phyloP scores from a whole-genome alignment of 2,113 vertebrate species.

The Struthio camelus region DNA sequence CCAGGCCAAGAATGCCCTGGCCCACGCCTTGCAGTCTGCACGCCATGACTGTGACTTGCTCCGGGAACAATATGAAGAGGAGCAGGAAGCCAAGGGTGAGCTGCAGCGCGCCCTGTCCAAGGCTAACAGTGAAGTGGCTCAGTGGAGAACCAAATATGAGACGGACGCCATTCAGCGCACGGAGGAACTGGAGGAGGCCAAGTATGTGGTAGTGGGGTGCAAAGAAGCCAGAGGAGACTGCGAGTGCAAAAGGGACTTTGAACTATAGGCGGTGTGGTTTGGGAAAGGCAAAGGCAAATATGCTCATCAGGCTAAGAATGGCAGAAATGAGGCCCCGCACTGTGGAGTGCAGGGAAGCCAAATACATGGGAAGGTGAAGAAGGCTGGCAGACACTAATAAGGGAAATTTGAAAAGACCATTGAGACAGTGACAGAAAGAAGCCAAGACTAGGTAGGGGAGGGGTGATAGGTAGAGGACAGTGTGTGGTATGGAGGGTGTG shows the following conservation, averaged over 20 bases:
- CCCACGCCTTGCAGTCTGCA: slow-evolving; percentile 81
- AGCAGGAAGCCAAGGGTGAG: slow-evolving; percentile 76
- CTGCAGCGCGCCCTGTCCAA: slow-evolving; percentile 83
- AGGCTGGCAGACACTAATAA: neutral
- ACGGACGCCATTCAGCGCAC: slow-evolving; percentile 84
- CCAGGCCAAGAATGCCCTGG: slow-evolving; percentile 86
- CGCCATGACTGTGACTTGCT: slow-evolving; percentile 85
- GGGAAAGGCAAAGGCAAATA: neutral
- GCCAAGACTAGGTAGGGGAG: neutral
- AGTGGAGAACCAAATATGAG: slow-evolving; percentile 88
- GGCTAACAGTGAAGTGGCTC: slow-evolving; percentile 82
- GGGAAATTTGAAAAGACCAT: neutral
- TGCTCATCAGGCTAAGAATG: neutral
- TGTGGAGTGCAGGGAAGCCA: slow-evolving; percentile 83
- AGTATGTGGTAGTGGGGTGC: slow-evolving; percentile 75
- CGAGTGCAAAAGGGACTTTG: neutral
- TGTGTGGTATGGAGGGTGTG: neutral
- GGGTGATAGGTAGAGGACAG: neutral
- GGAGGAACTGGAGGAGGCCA: slow-evolving; percentile 85
- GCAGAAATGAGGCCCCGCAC: slow-evolving; percentile 40
- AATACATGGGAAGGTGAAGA: slow-evolving; percentile 51
- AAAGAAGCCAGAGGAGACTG: neutral
- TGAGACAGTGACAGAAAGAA: too few species aligned
- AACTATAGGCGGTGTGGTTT: neutral
- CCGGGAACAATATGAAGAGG: slow-evolving; percentile 41